Percentiles rank a stretch among this genome's conserved stretches.
Conservation (phyloP, 2,797 vertebrate genomes). For the Gymnodraco acuticeps region DNA sequence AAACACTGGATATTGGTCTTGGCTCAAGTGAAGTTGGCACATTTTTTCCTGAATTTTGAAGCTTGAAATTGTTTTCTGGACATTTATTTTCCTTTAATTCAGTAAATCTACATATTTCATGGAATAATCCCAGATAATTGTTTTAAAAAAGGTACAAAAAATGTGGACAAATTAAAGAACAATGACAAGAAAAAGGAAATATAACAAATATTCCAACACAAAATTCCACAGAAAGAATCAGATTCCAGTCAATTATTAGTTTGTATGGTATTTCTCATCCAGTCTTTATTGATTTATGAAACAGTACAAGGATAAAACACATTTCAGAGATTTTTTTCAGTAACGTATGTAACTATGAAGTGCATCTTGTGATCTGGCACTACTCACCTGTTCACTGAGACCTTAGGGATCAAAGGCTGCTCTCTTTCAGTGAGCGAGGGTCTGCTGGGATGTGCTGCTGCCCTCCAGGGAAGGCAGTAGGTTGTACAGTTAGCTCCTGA, state of each 20-base stretch:
- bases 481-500: conserved; percentile 90
- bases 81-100: conserved; percentile 7
- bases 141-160: conserved; percentile 9
- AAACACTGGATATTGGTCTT: neutral
- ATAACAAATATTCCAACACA: conserved; percentile 7
- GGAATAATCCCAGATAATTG: neutral
- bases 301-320: conserved; percentile 33
- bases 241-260: conserved; percentile 36
- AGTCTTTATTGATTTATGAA: conserved; percentile 61
- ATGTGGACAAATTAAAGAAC: conserved; percentile 3
- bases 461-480: conserved; percentile 92
- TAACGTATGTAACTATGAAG: conserved; percentile 2
- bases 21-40: neutral
- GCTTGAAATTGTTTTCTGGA: neutral
- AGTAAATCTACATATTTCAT: neutral
- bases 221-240: conserved; percentile 27
- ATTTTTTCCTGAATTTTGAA: neutral
- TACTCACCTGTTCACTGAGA: conserved; percentile 55
- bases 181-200: conserved; percentile 19
- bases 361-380: neutral
- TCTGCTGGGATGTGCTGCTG: conserved; percentile 76
- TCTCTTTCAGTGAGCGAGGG: neutral
- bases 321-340: neutral
- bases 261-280: conserved; percentile 11
- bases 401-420: conserved; percentile 2